These are phyloP conservation scores for Nematopogon swammerdamellus DNA, from an alignment of 2,888 invertebrate genomes.

Conservation along the genomic window DNA sequence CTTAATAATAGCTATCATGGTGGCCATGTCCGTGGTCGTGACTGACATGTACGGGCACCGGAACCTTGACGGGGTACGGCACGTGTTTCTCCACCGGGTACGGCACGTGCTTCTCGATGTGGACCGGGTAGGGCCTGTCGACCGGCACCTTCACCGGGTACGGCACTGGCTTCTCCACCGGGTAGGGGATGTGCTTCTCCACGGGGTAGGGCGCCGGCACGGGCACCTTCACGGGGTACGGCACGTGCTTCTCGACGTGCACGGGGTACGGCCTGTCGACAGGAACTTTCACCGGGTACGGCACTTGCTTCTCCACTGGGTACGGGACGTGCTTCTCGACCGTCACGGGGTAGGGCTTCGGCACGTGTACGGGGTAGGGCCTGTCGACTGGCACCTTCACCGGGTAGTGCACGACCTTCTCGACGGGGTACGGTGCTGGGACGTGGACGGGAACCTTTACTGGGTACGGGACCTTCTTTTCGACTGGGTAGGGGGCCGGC, in stretches of 20 bases:
- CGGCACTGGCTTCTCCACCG: conserved; percentile 64
- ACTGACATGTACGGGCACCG: conserved; percentile 49
- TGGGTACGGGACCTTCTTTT: conserved; percentile 64
- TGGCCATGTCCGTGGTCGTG: conserved; percentile 44
- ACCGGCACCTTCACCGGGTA: conserved; percentile 65
- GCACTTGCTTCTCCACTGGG: conserved; percentile 57
- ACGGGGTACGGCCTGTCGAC: conserved; percentile 55
- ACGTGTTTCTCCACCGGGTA: conserved; percentile 60
- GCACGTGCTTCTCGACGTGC: conserved; percentile 40
- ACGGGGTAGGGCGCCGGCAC: conserved; percentile 64
- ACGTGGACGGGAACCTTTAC: conserved; percentile 60
- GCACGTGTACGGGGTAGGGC: conserved; percentile 61
- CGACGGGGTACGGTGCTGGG: conserved; percentile 56
- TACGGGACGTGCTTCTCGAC: conserved; percentile 58
- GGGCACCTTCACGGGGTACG: conserved; percentile 62
- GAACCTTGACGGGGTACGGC: conserved; percentile 63
- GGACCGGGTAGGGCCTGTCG: conserved; percentile 61
- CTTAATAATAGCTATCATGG: conserved; percentile 52
- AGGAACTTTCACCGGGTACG: conserved; percentile 61
- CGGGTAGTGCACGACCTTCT: conserved; percentile 55
- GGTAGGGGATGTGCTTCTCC: conserved; percentile 60
- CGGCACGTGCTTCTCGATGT: conserved; percentile 64
- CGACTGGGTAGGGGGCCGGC: conserved; percentile 66
- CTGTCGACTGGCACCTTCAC: conserved; percentile 65
- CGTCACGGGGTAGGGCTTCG: conserved; percentile 59